Base-by-base conservation (phyloP, 1,140 invertebrate species). In the Sitobion miscanthi region DNA sequence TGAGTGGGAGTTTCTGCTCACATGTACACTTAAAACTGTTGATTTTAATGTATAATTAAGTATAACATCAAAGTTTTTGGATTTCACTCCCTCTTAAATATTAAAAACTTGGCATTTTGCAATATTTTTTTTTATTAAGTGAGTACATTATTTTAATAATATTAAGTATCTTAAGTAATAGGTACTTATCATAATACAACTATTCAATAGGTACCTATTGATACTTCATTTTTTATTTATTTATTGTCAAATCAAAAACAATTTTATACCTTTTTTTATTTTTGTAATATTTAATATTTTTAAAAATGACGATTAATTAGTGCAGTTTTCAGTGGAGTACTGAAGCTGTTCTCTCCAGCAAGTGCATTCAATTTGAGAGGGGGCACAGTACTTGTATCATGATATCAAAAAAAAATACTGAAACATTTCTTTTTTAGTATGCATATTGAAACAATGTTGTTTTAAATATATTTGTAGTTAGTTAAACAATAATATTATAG, bases 1-100 rank as follows among this genome's bases (percentile, higher is more conserved):
- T 77, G 14, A 77, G 62, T 77, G 62, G 62, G 62, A 77, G 62
- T 77, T n/a, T 77, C 62, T 77, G 62, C n/a, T 77, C n/a, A 77
- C 17, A 77, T n/a, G 30, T 3, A 77, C 3, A 0, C 4, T 69
- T 69, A 30, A 77, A 0, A n/a, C n/a, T 54, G 30, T 77, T 77
- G n/a, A 17, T n/a, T 69, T n/a, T 35, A n/a, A 17, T n/a, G 14
- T n/a, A n/a, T 30, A 77, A 35, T 77, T n/a, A n/a, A 14, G 62
- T n/a, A 17, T 20, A 17, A 77, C 5, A 77, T 77, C 5, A 17
- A 77, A n/a, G 14, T 77, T 77, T 69, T 77, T 77, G 0, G 17
- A 77, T 77, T n/a, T n/a, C 17, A n/a, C 11, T n/a, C 52, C 20
- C 52, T n/a, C 14, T n/a, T 69, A n/a, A 69, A n/a, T n/a, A n/a